These are phyloP conservation scores for Coptotermes formosanus DNA, from an alignment of 1,140 invertebrate species.

Conservation along the genomic window DNA sequence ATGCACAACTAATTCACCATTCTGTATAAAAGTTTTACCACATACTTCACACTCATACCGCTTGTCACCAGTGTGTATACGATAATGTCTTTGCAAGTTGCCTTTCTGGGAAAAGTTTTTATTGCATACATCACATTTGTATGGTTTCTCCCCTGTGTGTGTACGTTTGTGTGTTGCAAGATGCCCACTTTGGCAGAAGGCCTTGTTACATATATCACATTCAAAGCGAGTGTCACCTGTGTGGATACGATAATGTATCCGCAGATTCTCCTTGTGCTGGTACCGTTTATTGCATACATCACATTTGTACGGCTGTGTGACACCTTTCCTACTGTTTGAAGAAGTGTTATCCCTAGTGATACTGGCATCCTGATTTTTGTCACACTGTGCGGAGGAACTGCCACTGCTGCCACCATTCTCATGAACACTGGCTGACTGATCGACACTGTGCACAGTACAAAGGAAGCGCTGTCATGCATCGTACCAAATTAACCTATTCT, in stretches of 20 bases:
- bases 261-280: slow-evolving; percentile 43
- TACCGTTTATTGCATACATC: slow-evolving; percentile 46
- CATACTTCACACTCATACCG: slow-evolving; percentile 52
- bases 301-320: slow-evolving; percentile 44
- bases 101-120: slow-evolving; percentile 53
- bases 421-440: background rate
- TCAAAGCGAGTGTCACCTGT: slow-evolving; percentile 45
- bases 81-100: slow-evolving; percentile 45
- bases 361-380: background rate
- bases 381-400: background rate
- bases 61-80: slow-evolving; percentile 44
- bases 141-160: slow-evolving; percentile 47
- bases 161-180: slow-evolving; percentile 39
- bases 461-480: background rate
- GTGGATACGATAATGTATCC: slow-evolving; percentile 46
- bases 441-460: background rate
- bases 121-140: slow-evolving; percentile 53
- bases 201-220: slow-evolving; percentile 39
- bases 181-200: slow-evolving; percentile 33
- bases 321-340: background rate
- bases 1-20: slow-evolving; percentile 37
- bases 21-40: slow-evolving; percentile 46
- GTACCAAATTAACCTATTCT: too few species aligned
- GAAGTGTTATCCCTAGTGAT: background rate
- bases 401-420: too few species aligned